These are phyloP conservation scores for Sylvicapra grimmia DNA, from an alignment of 2,113 vertebrate genomes.

Conservation along the genomic window DNA sequence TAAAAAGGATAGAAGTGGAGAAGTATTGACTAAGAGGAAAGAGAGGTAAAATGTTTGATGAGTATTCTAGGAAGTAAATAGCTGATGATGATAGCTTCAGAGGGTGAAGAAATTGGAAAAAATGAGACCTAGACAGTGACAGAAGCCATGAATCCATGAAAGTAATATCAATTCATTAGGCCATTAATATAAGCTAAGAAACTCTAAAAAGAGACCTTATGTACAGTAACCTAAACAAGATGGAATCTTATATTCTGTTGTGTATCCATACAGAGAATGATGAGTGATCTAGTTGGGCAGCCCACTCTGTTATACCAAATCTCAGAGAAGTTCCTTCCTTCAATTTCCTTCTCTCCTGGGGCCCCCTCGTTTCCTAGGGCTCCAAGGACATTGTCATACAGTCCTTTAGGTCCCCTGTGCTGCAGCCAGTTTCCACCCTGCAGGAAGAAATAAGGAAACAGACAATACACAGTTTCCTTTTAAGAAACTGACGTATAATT, in stretches of 20 bases:
- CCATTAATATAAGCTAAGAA: neutral
- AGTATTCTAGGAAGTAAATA: neutral
- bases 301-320: neutral
- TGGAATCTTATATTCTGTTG: neutral
- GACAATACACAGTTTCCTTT: neutral
- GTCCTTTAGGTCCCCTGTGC: neutral
- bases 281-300: accelerated
- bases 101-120: neutral
- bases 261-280: neutral
- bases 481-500: neutral
- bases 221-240: neutral
- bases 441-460: neutral
- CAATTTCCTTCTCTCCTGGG: neutral
- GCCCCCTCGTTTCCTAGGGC: accelerated
- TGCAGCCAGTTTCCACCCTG: neutral
- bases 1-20: neutral
- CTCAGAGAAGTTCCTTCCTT: neutral
- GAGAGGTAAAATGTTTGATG: neutral
- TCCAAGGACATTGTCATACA: accelerated
- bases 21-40: neutral
- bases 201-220: neutral
- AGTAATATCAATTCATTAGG: neutral
- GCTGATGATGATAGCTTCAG: neutral
- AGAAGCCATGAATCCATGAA: neutral
- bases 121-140: neutral